Evolutionary conservation across 2,797 vertebrate species (phyloP).

Genomic region (Gallinago stenura): DNA sequence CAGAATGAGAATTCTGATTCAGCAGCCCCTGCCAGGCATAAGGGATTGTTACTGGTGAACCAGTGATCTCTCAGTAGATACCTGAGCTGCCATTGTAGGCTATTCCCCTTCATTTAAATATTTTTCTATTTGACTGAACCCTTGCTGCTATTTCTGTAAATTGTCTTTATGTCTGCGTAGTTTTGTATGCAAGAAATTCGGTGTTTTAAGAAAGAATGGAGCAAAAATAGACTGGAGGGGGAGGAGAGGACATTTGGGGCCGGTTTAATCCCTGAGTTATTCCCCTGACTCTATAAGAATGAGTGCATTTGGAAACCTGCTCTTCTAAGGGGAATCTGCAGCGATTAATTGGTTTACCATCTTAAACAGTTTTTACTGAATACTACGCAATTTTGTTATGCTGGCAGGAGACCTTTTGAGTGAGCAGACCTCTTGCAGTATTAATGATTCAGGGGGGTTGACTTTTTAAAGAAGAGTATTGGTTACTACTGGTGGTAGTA

Average conservation of each 20-base stretch:
- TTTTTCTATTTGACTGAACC: background rate
- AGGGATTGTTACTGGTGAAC: background rate
- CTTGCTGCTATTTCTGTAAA: background rate
- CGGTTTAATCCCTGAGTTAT: background rate
- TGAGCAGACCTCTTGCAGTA: background rate
- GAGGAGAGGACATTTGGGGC: background rate
- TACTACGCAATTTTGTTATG: background rate
- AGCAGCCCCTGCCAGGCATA: background rate
- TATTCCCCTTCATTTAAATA: background rate
- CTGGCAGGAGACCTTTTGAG: background rate
- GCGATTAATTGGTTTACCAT: background rate
- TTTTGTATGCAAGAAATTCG: background rate
- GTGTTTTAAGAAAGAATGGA: background rate
- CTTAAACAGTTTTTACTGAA: background rate
- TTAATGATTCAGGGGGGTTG: background rate
- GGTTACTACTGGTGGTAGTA: background rate
- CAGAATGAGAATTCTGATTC: background rate
- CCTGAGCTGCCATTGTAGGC: background rate
- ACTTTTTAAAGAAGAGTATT: background rate
- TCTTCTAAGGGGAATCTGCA: background rate
- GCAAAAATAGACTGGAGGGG: background rate
- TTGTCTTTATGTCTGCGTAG: background rate
- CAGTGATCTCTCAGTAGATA: background rate
- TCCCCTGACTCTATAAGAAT: background rate
- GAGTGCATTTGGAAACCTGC: background rate